phyloP scores from a whole-genome alignment of 1,140 invertebrate species.

The Eumaeus atala region DNA sequence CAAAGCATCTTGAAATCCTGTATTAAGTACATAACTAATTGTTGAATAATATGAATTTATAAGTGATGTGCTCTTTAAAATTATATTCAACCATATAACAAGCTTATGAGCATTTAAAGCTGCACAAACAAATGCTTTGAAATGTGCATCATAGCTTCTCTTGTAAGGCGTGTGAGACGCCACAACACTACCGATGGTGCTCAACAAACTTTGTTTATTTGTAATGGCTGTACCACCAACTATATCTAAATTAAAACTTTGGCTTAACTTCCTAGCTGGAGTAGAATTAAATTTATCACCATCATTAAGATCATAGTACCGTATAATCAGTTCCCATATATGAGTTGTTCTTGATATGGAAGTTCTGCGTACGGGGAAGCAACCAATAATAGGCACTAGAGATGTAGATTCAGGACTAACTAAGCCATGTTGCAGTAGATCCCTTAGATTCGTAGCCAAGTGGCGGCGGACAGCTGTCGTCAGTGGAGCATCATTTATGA shows the following conservation, averaged over 20 bases:
- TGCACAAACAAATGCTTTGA: conserved; percentile 98
- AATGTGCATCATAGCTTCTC: conserved; percentile 95
- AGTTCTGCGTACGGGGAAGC: conserved; percentile 83
- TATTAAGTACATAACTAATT: conserved; percentile 96
- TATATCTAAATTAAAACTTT: conserved; percentile 98
- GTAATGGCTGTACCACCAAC: conserved; percentile 89
- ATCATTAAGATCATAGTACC: conserved; percentile 65
- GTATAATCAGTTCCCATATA: conserved; percentile 62
- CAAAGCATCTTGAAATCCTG: conserved; percentile 97
- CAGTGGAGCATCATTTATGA: conserved; percentile 75
- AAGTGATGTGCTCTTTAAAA: conserved; percentile 91
- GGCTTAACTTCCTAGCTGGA: conserved; percentile 95
- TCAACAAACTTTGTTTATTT: conserved; percentile 93
- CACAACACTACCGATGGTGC: conserved; percentile 94
- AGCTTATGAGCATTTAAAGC: conserved; percentile 95
- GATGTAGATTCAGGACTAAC: conserved; percentile 82
- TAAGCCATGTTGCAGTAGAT: conserved; percentile 96
- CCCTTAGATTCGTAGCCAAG: conserved; percentile 89
- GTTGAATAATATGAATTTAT: conserved; percentile 93
- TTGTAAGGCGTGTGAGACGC: conserved; percentile 93
- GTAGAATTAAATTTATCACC: conserved; percentile 90
- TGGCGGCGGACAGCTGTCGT: conserved; percentile 94
- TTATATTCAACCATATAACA: conserved; percentile 93
- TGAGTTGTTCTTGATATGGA: conserved; percentile 72
- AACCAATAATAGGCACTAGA: conserved; percentile 92